These are phyloP conservation scores for Leuciscus waleckii DNA, from an alignment of 2,797 vertebrate species.

Conservation along the genomic window DNA sequence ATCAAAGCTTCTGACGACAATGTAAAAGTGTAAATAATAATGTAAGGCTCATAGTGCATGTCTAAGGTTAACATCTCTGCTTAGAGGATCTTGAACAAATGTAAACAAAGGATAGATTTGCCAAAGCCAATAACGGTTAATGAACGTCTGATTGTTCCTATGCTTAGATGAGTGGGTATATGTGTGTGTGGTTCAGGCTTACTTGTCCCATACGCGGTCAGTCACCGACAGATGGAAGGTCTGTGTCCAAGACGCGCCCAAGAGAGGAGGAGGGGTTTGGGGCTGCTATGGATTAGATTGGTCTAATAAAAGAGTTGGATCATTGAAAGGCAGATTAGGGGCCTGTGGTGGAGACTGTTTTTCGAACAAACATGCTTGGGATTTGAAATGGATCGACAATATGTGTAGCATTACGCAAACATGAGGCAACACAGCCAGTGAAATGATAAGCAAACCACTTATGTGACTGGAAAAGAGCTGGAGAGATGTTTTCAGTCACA, in stretches of 20 bases:
- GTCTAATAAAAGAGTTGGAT: constrained; percentile 61
- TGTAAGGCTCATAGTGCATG: constrained; percentile 12
- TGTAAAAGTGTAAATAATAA: constrained; percentile 53
- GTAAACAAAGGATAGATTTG: constrained; percentile 41
- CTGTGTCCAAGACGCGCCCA: constrained; percentile 49
- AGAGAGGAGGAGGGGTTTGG: constrained; percentile 45
- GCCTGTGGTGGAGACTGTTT: constrained; percentile 19
- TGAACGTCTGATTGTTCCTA: constrained; percentile 22
- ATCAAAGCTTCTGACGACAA: background rate
- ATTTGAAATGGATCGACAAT: constrained; percentile 42
- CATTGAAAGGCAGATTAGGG: constrained; percentile 61
- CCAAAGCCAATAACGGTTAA: constrained; percentile 36
- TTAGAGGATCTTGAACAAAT: constrained; percentile 28
- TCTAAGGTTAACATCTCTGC: constrained; percentile 33
- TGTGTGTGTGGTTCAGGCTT: constrained; percentile 36
- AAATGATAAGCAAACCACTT: constrained; percentile 33
- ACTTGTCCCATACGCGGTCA: constrained; percentile 44
- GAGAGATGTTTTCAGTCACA: constrained; percentile 35
- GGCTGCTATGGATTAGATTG: constrained; percentile 57
- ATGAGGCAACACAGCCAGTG: background rate
- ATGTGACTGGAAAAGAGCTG: constrained; percentile 7
- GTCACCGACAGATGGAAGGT: constrained; percentile 55
- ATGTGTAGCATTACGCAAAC: constrained; percentile 8
- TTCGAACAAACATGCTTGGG: constrained; percentile 42
- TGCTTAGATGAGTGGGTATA: constrained; percentile 18